A percentile compares a stretch with the other conserved stretches of the same genome.
Evolutionary conservation across 2,113 vertebrate genomes (phyloP).

Genomic region (Merops nubicus): DNA sequence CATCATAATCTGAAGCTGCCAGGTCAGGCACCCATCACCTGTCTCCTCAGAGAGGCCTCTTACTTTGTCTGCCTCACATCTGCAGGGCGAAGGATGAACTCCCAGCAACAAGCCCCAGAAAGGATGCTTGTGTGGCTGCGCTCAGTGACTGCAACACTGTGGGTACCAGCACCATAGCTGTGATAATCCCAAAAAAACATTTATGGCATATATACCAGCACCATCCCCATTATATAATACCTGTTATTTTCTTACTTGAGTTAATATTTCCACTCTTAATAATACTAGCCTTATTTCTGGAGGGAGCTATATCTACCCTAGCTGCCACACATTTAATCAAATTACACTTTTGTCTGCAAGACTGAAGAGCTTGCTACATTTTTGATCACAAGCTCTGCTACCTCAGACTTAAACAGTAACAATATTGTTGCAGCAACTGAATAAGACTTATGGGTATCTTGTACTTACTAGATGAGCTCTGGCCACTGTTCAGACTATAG

Average conservation of each 20-base stretch:
- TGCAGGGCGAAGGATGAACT: background rate
- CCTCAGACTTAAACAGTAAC: background rate
- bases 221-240: background rate
- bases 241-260: background rate
- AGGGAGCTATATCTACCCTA: background rate
- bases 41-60: background rate
- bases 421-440: background rate
- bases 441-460: background rate
- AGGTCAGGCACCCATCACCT: background rate
- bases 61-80: background rate
- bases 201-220: background rate
- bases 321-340: background rate
- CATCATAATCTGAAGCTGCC: background rate
- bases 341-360: background rate
- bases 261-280: background rate
- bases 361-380: background rate
- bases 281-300: background rate
- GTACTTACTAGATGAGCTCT: constrained; percentile 91
- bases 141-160: background rate
- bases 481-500: constrained; percentile 85
- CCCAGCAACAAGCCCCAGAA: background rate
- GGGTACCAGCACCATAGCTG: background rate
- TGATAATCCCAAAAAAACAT: background rate
- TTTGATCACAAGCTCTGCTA: constrained; percentile 10
- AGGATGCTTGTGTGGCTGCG: background rate